A percentile compares a stretch with the other conserved stretches of the same genome.
Conservation (phyloP, 2,113 vertebrate genomes). For the Malaclemys terrapin region DNA sequence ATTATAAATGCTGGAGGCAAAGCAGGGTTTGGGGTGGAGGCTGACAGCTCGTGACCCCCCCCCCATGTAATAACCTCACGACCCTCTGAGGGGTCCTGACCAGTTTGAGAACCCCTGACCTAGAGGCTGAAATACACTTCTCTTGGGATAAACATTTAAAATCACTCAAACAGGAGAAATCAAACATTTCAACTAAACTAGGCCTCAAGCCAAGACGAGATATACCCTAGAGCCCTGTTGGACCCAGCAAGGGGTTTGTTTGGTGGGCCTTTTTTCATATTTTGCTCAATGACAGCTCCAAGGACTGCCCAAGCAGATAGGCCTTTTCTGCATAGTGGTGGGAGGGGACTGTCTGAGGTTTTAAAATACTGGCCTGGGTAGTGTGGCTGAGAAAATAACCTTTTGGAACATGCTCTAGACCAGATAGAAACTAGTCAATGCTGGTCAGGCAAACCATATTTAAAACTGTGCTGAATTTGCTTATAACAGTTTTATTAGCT, state of each 20-base stretch:
- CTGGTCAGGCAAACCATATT: not conserved
- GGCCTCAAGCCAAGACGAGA: not conserved
- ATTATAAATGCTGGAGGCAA: no score
- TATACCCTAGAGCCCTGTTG: not conserved
- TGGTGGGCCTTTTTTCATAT: not conserved
- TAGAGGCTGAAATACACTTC: not conserved
- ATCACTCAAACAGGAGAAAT: not conserved
- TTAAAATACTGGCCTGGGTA: no score
- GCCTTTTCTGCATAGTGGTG: not conserved
- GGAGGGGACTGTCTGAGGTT: no score
- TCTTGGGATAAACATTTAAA: not conserved
- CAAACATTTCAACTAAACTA: not conserved
- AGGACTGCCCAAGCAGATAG: not conserved
- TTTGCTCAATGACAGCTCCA: not conserved
- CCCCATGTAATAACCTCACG: no score
- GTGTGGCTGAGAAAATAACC: no score
- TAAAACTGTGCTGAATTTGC: not conserved
- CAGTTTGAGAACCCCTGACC: no score
- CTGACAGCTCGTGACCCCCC: no score
- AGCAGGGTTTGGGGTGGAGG: no score
- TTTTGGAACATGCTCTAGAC: not conserved
- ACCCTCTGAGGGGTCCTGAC: no score
- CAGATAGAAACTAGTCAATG: not conserved
- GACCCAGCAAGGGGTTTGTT: not conserved
- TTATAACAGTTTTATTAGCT: not conserved